Base-by-base conservation (phyloP, 1,140 invertebrate species). In the Pectinophora gossypiella region DNA sequence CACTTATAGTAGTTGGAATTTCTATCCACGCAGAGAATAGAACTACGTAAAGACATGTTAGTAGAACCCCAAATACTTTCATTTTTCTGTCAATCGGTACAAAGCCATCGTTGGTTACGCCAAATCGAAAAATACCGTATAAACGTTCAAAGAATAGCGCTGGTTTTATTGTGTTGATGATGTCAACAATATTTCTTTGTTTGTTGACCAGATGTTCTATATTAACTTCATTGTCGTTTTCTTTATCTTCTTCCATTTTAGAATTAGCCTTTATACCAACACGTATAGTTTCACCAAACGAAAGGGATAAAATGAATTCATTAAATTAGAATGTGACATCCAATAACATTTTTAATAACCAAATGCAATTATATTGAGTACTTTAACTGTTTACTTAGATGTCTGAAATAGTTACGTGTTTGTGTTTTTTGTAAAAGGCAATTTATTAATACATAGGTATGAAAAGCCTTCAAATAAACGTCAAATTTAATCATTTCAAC, bases 111-210 rank as follows among this genome's bases (percentile, higher is more conserved):
- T 59, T 35, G n/a, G 12, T 19, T 4, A 52, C 20, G 27, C 57
- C 43, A 19, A 60, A 76, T 64, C 70, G 54, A 27, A 70, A 69
- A 47, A 77, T 66, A 23, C 72, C 76, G 43, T 69, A 74, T 13
- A 50, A 56, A 36, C 63, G 56, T 51, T 77, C 72, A 21, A 78
- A 13, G 13, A 66, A 21, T 6, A 69, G 5, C 7, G 62, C 32
- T 3, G 67, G 65, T 52, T 54, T 59, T 7, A 80, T 38, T 18
- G 59, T 49, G 15, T 52, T 20, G n/a, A n/a, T n/a, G n/a, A n/a
- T n/a, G n/a, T n/a, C n/a, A 15, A 60, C 27, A 2, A 68, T 6
- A 10, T 60, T 48, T 19, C 16, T 35, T 9, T 56, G 48, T 22
- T 13, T 52, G 20, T 18, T 51, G 23, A n/a, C 12, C 18, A 3